Evolutionary conservation across 64 coral and sea anemone genomes (phyloP).

Genomic region (Acropora tenuis): DNA sequence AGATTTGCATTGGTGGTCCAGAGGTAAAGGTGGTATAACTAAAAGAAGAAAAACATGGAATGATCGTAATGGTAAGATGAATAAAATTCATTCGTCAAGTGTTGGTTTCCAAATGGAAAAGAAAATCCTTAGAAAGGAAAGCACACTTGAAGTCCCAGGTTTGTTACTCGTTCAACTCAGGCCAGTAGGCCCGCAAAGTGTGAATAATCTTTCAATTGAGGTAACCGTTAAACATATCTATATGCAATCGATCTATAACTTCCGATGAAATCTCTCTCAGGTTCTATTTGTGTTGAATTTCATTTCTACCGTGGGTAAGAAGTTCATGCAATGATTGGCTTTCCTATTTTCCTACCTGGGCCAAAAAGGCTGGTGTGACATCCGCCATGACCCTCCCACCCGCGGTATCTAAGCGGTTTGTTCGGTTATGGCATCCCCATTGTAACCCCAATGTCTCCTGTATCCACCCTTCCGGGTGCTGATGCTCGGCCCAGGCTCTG

Average conservation of each 20-base stretch:
- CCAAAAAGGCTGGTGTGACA: slow-evolving; percentile 85
- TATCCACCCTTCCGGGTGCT: slow-evolving; percentile 57
- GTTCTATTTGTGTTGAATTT: too few species aligned
- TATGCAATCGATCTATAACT: too few species aligned
- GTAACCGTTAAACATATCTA: too few species aligned
- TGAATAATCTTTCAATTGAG: too few species aligned
- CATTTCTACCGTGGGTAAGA: not conserved
- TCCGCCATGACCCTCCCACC: slow-evolving; percentile 88
- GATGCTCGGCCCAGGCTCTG: slow-evolving; percentile 79
- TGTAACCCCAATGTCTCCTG: slow-evolving; percentile 60
- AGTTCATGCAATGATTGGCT: not conserved
- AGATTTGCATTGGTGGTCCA: slow-evolving; percentile 76
- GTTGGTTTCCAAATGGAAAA: not conserved
- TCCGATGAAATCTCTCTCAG: too few species aligned
- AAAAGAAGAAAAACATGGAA: not conserved
- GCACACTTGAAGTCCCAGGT: too few species aligned
- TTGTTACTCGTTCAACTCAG: too few species aligned
- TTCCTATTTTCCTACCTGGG: slow-evolving; percentile 54
- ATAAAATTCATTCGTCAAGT: not conserved
- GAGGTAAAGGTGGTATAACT: slow-evolving; percentile 91
- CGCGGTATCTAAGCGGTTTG: slow-evolving; percentile 51
- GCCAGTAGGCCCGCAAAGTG: too few species aligned
- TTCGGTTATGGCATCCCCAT: slow-evolving; percentile 64
- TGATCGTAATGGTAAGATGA: not conserved
- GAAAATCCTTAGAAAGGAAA: not conserved